Percentiles rank a stretch among this genome's conserved stretches.
phyloP scores from a whole-genome alignment of 2,888 invertebrate genomes.

The Acleris cristana region DNA sequence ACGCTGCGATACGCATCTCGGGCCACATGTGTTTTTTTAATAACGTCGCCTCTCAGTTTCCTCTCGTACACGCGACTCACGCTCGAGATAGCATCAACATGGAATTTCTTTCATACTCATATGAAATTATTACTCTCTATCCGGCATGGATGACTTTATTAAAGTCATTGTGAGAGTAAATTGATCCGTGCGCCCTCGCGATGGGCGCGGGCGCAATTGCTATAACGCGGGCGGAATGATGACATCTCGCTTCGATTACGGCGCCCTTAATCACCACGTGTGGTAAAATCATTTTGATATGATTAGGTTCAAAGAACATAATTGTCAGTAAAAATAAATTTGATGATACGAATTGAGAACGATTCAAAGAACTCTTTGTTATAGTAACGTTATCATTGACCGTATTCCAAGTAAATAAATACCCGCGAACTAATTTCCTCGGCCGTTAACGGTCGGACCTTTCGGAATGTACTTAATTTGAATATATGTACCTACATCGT shows the following conservation, averaged over 20 bases:
- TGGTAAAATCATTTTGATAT: conserved; percentile 44
- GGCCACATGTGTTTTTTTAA: conserved; percentile 82
- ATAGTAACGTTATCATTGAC: background rate
- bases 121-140: conserved; percentile 73
- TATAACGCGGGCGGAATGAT: conserved; percentile 61
- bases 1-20: conserved; percentile 80
- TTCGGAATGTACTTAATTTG: conserved; percentile 50
- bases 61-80: conserved; percentile 74
- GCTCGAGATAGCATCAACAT: conserved; percentile 78
- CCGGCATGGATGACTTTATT: conserved; percentile 72
- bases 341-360: background rate
- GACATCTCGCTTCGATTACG: conserved; percentile 48
- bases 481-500: conserved; percentile 53
- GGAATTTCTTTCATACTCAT: conserved; percentile 75
- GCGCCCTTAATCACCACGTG: conserved; percentile 45
- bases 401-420: conserved; percentile 12
- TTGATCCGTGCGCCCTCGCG: conserved; percentile 66
- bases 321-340: background rate
- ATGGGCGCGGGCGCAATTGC: conserved; percentile 62
- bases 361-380: conserved; percentile 17
- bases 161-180: conserved; percentile 78
- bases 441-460: conserved; percentile 13
- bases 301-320: background rate
- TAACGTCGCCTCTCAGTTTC: conserved; percentile 73
- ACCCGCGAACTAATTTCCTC: conserved; percentile 13